Conservation (phyloP, 2,797 vertebrate genomes). For the Poeciliopsis paucimaculata region DNA sequence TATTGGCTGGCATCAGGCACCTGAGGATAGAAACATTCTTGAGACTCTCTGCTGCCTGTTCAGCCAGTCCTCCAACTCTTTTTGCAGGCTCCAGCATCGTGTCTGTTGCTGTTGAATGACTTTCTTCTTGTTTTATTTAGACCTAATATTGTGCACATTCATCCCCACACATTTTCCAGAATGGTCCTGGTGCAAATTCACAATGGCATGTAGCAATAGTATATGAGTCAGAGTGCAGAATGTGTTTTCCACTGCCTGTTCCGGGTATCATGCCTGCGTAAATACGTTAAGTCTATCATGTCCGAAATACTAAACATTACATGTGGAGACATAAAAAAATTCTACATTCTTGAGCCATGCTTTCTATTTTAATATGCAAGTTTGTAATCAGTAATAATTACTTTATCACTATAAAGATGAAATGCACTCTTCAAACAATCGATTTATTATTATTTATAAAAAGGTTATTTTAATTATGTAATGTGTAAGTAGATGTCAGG, state of each 20-base stretch:
- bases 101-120: not conserved
- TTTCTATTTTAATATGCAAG: not conserved
- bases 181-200: not conserved
- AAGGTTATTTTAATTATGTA: not conserved
- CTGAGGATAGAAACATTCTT: not conserved
- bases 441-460: not conserved
- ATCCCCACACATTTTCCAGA: not conserved
- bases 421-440: not conserved
- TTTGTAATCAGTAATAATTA: not conserved
- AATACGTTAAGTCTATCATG: not conserved
- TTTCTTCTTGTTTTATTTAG: not conserved
- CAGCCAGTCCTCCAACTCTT: not conserved
- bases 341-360: not conserved
- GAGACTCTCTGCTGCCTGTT: not conserved
- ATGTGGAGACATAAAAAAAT: not conserved
- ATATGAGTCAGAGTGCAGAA: not conserved
- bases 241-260: not conserved
- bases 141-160: not conserved
- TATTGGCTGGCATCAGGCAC: conserved; percentile 1
- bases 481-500: not conserved
- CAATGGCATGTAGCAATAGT: not conserved
- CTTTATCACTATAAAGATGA: not conserved
- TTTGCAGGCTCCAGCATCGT: not conserved
- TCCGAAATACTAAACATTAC: not conserved
- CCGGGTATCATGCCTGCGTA: not conserved